These are phyloP conservation scores for Sprattus sprattus DNA, from an alignment of 2,113 vertebrate genomes.

Conservation along the genomic window DNA sequence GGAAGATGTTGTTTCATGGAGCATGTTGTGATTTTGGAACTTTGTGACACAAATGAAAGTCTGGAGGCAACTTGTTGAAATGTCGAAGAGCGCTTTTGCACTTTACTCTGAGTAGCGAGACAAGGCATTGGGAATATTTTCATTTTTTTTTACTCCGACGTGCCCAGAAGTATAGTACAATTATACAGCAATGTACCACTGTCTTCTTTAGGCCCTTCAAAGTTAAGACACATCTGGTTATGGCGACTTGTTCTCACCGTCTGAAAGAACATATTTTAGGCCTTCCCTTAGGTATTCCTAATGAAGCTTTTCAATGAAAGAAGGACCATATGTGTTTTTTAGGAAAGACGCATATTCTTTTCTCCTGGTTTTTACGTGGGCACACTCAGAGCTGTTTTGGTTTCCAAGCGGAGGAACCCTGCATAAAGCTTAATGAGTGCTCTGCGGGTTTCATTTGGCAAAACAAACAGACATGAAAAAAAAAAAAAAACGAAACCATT, in stretches of 20 bases:
- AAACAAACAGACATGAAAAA: not conserved
- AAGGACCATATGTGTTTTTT: not conserved
- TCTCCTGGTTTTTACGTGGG: not conserved
- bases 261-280: not conserved
- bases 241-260: not conserved
- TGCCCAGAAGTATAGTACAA: too few relatives aligned
- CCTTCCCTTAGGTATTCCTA: not conserved
- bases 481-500: not conserved
- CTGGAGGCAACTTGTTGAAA: too few relatives aligned
- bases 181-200: too few relatives aligned
- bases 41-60: too few relatives aligned
- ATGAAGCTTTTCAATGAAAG: not conserved
- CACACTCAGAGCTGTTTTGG: not conserved
- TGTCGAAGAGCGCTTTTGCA: too few relatives aligned
- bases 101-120: too few relatives aligned
- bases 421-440: not conserved
- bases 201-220: not conserved
- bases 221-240: not conserved
- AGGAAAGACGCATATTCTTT: not conserved
- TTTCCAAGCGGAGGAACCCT: not conserved
- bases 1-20: not conserved
- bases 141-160: too few relatives aligned
- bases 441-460: constrained; percentile 9
- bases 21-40: not conserved
- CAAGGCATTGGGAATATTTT: too few relatives aligned